phyloP scores from a whole-genome alignment of 2,113 vertebrate species.

The Synchiropus splendidus region DNA sequence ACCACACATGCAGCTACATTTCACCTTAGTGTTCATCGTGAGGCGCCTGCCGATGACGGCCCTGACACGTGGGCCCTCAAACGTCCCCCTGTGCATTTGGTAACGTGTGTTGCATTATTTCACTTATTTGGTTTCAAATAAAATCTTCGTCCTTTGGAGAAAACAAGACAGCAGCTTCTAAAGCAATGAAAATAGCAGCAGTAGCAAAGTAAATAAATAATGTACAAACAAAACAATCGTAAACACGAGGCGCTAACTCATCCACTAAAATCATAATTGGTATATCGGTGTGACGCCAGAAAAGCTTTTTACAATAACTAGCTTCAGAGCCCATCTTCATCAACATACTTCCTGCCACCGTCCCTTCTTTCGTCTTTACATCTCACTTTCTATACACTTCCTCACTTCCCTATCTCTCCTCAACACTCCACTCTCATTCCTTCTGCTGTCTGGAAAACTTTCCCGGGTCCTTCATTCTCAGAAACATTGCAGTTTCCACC shows the following conservation, averaged over 20 bases:
- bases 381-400: constrained; percentile 37
- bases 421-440: constrained; percentile 14
- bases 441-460: no score
- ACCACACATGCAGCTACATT: constrained; percentile 10
- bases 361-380: constrained; percentile 9
- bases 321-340: constrained; percentile 15
- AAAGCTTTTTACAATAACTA: constrained; percentile 57
- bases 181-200: constrained; percentile 50
- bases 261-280: constrained; percentile 35
- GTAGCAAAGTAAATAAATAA: constrained; percentile 70
- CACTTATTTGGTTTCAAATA: constrained; percentile 59
- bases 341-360: constrained; percentile 11
- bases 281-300: constrained; percentile 44
- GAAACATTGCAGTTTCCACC: no score
- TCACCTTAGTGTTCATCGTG: constrained; percentile 2
- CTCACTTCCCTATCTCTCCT: background rate
- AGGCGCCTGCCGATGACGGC: no score
- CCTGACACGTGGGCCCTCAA: no score
- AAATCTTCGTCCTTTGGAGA: constrained; percentile 61
- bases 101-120: constrained; percentile 58
- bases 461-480: constrained; percentile 10
- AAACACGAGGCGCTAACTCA: constrained; percentile 27
- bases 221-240: constrained; percentile 36
- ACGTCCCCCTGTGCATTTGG: constrained; percentile 63
- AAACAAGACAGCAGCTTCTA: constrained; percentile 66